phyloP scores from a whole-genome alignment of 2,797 vertebrate genomes.

The Microctenopoma steveboyesi region DNA sequence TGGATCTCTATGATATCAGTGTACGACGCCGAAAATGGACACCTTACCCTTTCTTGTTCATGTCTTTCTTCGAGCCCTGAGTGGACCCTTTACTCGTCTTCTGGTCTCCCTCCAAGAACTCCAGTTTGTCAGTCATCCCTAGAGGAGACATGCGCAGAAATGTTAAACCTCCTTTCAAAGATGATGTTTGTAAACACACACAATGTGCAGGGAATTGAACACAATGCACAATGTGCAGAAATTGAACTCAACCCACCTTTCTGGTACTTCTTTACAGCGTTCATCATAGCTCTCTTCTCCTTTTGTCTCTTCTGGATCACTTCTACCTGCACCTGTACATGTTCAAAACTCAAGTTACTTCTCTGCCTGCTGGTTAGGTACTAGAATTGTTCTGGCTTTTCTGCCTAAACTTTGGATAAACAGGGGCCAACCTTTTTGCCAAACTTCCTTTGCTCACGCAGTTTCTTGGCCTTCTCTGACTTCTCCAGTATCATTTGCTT shows the following conservation, averaged over 20 bases:
- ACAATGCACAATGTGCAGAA: not conserved
- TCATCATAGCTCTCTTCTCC: slow-evolving; percentile 95
- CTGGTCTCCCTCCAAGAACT: slow-evolving; percentile 94
- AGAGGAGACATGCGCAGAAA: slow-evolving; percentile 22
- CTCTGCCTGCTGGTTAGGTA: no score
- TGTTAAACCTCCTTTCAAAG: not conserved
- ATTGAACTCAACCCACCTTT: slow-evolving; percentile 84
- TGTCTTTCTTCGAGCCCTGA: slow-evolving; percentile 55
- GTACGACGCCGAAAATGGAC: not conserved
- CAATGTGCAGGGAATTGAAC: not conserved
- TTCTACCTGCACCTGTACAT: slow-evolving; percentile 91
- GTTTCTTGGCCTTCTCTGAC: slow-evolving; percentile 95
- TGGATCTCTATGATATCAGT: not conserved
- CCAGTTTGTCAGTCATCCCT: slow-evolving; percentile 98
- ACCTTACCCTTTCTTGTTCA: slow-evolving; percentile 85
- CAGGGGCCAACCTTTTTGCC: slow-evolving; percentile 91
- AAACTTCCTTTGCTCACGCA: slow-evolving; percentile 94
- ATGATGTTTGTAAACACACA: no score
- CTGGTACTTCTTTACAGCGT: slow-evolving; percentile 95
- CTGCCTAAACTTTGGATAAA: no score
- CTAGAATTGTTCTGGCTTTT: no score
- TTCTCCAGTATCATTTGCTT: slow-evolving; percentile 92
- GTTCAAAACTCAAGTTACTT: not conserved
- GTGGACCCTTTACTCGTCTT: slow-evolving; percentile 65
- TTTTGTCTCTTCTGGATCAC: slow-evolving; percentile 96